Percentiles rank a stretch among this genome's conserved stretches.
Evolutionary conservation across 2,797 vertebrate species (phyloP).

Genomic region (Prunella strophiata): DNA sequence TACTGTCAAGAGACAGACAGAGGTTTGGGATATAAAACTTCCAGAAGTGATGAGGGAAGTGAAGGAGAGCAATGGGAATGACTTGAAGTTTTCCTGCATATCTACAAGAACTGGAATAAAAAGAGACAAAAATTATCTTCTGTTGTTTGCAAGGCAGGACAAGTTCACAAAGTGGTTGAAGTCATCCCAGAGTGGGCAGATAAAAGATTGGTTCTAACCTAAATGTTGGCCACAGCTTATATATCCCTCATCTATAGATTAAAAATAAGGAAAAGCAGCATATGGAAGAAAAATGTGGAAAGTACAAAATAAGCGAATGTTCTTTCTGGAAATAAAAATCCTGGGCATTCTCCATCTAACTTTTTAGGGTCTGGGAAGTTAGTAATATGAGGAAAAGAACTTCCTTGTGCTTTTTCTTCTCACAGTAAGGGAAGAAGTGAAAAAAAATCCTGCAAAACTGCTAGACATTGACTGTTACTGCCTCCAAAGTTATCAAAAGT

Average conservation of each 20-base stretch:
- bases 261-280: not conserved
- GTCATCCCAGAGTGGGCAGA: not conserved
- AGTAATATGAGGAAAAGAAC: not conserved
- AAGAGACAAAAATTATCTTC: not conserved
- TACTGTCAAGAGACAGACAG: not conserved
- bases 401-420: not conserved
- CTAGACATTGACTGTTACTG: not conserved
- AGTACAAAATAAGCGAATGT: not conserved
- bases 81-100: not conserved
- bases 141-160: not conserved
- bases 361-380: not conserved
- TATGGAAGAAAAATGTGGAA: not conserved
- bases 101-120: not conserved
- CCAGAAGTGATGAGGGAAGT: not conserved
- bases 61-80: not conserved
- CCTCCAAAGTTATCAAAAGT: not conserved
- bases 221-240: not conserved
- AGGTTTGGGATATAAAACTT: not conserved
- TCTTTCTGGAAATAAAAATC: constrained; percentile 11
- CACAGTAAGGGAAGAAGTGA: not conserved
- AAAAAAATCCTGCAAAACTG: not conserved
- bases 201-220: not conserved
- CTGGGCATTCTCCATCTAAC: not conserved
- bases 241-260: not conserved
- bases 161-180: not conserved